phyloP scores from a whole-genome alignment of 2,113 vertebrate species.

The Promerops cafer region DNA sequence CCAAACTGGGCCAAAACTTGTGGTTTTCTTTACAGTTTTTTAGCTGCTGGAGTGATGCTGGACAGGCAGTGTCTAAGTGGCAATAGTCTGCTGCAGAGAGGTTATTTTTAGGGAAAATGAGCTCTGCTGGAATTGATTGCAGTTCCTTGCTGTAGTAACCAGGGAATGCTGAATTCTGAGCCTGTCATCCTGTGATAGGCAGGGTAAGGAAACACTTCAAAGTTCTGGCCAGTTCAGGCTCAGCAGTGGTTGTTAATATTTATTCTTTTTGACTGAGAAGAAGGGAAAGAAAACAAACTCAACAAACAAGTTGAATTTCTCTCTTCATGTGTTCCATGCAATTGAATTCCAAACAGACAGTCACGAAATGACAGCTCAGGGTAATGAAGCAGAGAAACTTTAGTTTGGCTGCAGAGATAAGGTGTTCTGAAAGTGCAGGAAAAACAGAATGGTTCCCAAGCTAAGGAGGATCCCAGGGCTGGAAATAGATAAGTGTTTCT shows the following conservation, averaged over 20 bases:
- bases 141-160: neutral
- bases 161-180: neutral
- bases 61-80: neutral
- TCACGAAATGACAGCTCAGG: neutral
- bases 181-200: neutral
- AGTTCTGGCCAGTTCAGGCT: neutral
- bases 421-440: neutral
- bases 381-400: neutral
- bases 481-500: neutral
- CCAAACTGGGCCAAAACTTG: neutral
- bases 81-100: neutral
- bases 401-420: neutral
- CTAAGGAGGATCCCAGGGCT: neutral
- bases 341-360: neutral
- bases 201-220: neutral
- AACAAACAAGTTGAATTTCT: neutral
- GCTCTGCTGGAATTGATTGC: neutral
- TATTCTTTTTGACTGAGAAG: neutral
- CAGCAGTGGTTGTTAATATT: neutral
- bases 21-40: neutral
- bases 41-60: neutral
- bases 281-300: neutral
- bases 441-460: neutral
- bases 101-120: constrained; percentile 6
- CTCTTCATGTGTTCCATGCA: neutral